phyloP scores from a whole-genome alignment of 2,113 vertebrate genomes.

The Machaerirhynchus nigripectus region DNA sequence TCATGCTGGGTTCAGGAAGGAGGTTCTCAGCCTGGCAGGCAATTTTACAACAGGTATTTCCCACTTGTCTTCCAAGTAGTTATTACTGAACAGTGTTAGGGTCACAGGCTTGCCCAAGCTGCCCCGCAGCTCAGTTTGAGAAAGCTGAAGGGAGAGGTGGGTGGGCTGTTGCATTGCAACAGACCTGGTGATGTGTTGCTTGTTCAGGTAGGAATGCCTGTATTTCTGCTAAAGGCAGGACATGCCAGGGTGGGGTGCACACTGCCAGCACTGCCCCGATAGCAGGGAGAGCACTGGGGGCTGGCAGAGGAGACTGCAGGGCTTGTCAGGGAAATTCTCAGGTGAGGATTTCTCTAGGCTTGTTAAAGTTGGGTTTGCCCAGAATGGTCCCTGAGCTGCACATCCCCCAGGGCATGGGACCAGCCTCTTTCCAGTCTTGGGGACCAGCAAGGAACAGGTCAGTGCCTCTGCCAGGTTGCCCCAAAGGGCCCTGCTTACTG shows the following conservation, averaged over 20 bases:
- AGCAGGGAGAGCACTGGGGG: background rate
- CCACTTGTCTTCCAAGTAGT: background rate
- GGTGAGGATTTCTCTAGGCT: background rate
- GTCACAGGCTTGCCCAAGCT: background rate
- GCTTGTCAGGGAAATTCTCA: background rate
- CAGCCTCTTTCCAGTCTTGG: background rate
- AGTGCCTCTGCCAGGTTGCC: background rate
- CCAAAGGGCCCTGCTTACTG: background rate
- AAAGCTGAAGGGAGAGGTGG: background rate
- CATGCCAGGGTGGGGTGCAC: background rate
- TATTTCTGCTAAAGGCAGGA: background rate
- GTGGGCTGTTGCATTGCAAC: background rate
- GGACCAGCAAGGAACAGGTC: background rate
- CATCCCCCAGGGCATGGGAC: background rate
- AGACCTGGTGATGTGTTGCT: background rate
- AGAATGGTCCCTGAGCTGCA: background rate
- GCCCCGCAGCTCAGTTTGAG: background rate
- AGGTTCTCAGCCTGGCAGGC: background rate
- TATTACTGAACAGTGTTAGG: background rate
- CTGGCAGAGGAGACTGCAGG: background rate
- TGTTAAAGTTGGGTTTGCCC: background rate
- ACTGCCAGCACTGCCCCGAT: accelerated
- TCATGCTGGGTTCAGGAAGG: background rate
- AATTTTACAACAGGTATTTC: background rate
- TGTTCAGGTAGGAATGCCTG: background rate